Evolutionary conservation across 1,140 invertebrate genomes (phyloP), one percentile per base, ranked within the genome.

Genomic region (Matsumurasca onukii): DNA sequence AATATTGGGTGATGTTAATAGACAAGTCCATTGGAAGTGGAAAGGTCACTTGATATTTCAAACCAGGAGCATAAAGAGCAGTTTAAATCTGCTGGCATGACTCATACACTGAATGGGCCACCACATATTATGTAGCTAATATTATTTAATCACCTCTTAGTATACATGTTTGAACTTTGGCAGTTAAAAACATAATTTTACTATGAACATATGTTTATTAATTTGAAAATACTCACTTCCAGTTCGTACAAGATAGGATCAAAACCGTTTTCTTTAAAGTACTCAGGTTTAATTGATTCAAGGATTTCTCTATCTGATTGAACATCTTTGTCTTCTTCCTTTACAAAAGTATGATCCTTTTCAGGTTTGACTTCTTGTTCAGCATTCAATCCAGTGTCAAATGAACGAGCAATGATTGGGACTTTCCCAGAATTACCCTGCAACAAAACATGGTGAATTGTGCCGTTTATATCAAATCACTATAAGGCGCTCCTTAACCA

Each of bases 301-400:
- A 76, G 61, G 22, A 76, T 71, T 66, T 76, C 75, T 55, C 71
- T 67, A 69, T 76, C 75, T 55, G 72, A 65, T 48, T 45, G 31
- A 1, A 39, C 34, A 65, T 65, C 34, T 39, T 65, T 65, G n/a
- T 65, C 27, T 17, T 65, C 62, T 65, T 65, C 39, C 3, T 30
- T 9, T 13, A 22, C 3, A 24, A 1, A 3, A 24, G 15, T 5
- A 9, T n/a, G 1, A 48, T 5, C 25, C 2, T 39, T 20, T 24
- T 39, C 31, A 13, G 15, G 1, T 45, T 45, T 29, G n/a, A 25
- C 24, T 20, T 12, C n/a, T 9, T 65, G 17, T 22, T n/a, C 20
- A 24, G 17, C 15, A 2, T 22, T 65, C 20, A 13, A 25, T 30
- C 17, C 25, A 20, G n/a, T 34, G n/a, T 65, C 62, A 65, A 39